Evolutionary conservation across 2,888 invertebrate species (phyloP), one percentile per base, ranked within the genome.

Genomic region (Epinotia bilunana): DNA sequence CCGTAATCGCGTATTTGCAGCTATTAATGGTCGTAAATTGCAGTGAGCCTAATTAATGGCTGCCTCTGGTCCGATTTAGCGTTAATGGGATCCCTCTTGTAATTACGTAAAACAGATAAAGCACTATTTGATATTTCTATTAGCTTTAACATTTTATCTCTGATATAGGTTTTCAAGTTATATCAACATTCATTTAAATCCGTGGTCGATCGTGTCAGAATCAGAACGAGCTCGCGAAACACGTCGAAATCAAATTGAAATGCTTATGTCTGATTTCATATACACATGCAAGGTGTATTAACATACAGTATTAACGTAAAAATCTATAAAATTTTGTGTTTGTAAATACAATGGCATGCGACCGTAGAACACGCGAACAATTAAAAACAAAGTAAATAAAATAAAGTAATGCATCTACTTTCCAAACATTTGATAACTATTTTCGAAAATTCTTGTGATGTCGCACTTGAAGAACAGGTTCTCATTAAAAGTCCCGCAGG

Each of bases 1-100:
- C 49, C 49, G 53, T 73, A 73, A 73, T 73, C 73, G 60, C 61
- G 65, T 65, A 73, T 73, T 73, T 73, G 73, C 73, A 67, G 73
- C 49, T 53, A 73, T 65, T 73, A 73, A 60, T 23, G 67, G 73
- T 33, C 67, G 65, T 73, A 72, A 73, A 73, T 73, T 53, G 67
- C 67, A 49, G 67, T 16, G 39, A 73, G 73, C n/a, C 53, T 61
- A 73, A 73, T 73, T 73, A 73, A 73, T 73, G 60, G 67, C 53
- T 39, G 39, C 65, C 58, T 28, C 67, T 23, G 73, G 73, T 61
- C 67, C 67, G 73, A 73, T 73, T 73, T 67, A 61, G 67, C 67
- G 49, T 67, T 67, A 73, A 67, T 72, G 28, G 67, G 67, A 68
- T 68, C 55, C 55, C 39, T 16, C 43, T 39, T 68, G 57, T 68